phyloP scores from a whole-genome alignment of 2,888 invertebrate genomes.

The Macrophya alboannulata region DNA sequence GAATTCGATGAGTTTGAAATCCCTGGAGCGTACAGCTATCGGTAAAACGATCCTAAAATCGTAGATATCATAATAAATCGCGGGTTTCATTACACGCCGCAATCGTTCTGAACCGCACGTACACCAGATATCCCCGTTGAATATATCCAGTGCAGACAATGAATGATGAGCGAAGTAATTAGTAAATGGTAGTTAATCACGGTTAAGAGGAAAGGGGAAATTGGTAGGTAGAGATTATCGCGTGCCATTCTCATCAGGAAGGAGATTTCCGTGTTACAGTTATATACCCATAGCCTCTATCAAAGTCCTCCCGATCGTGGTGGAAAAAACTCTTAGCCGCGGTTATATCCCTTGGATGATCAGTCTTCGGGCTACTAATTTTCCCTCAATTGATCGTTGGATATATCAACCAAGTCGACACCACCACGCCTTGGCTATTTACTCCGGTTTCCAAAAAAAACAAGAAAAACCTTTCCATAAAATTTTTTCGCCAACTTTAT shows the following conservation, averaged over 20 bases:
- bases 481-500: background rate
- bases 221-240: conserved; percentile 21
- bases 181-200: conserved; percentile 39
- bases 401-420: too few species aligned
- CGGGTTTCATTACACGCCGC: background rate
- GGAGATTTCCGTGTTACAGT: conserved; percentile 56
- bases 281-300: background rate
- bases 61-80: background rate
- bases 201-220: background rate
- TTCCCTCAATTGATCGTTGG: too few species aligned
- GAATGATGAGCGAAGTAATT: conserved; percentile 21
- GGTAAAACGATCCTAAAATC: background rate
- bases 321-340: background rate
- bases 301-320: background rate
- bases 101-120: background rate
- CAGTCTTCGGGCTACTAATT: background rate
- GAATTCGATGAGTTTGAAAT: background rate
- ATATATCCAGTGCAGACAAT: conserved; percentile 29
- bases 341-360: background rate
- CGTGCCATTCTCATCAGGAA: conserved; percentile 61
- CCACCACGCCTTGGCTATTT: too few species aligned
- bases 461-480: too few species aligned
- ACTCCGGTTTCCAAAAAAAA: too few species aligned
- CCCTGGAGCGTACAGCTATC: background rate
- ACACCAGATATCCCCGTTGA: background rate